Evolutionary conservation across 2,888 invertebrate genomes (phyloP).

Genomic region (Schizaphis graminum): DNA sequence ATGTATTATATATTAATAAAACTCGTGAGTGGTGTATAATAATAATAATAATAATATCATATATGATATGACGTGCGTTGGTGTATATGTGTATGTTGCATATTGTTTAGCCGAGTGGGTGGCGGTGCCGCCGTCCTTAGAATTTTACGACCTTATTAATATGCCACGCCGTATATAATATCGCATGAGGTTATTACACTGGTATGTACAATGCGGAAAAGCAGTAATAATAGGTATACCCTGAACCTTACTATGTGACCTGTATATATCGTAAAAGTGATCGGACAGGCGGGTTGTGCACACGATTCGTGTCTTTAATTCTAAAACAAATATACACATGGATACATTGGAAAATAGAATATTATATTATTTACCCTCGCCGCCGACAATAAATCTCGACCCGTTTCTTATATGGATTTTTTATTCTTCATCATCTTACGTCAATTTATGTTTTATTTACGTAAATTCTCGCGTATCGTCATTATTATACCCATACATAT

Average conservation of each 20-base stretch:
- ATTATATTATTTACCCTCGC: neutral
- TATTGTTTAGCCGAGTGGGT: conserved; percentile 44
- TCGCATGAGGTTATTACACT: conserved; percentile 3
- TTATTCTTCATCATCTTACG: neutral
- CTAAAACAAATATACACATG: neutral
- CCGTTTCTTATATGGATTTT: neutral
- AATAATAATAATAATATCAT: neutral
- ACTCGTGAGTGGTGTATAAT: neutral
- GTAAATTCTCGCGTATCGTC: neutral
- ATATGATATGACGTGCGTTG: neutral
- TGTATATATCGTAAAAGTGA: neutral
- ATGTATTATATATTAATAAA: conserved; percentile 9
- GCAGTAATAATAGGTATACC: neutral
- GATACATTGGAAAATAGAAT: conserved; percentile 20
- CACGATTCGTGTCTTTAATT: conserved; percentile 39
- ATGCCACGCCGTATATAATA: neutral
- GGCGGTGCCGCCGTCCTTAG: conserved; percentile 5
- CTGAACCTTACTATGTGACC: neutral
- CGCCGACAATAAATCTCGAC: conserved; percentile 47
- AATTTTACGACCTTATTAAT: conserved; percentile 58
- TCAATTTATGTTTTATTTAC: neutral
- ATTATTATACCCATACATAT: neutral
- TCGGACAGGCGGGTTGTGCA: neutral
- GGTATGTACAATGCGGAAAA: neutral
- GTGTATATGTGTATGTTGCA: neutral